Evolutionary conservation across 2,888 invertebrate species (phyloP).

Genomic region (Oligia strigilis): DNA sequence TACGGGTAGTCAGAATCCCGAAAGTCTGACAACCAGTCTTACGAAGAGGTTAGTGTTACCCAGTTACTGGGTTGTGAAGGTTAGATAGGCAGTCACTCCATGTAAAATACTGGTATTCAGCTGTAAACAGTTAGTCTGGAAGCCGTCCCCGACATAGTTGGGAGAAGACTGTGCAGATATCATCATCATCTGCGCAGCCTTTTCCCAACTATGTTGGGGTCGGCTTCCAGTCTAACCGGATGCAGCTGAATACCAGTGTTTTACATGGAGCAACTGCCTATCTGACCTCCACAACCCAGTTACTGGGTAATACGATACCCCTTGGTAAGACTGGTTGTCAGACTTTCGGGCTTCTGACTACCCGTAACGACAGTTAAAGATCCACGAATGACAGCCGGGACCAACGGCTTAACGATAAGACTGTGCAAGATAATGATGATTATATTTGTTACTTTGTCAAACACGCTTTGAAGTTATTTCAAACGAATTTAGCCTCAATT

Average conservation of each 20-base stretch:
- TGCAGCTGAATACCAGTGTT: too few species aligned
- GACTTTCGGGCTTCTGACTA: too few species aligned
- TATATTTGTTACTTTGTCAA: background rate
- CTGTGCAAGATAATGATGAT: background rate
- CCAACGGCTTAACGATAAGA: too few species aligned
- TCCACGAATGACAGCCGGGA: too few species aligned
- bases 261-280: too few species aligned
- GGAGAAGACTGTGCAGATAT: background rate
- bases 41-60: background rate
- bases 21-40: background rate
- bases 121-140: background rate
- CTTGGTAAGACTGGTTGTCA: too few species aligned
- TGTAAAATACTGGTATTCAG: background rate
- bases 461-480: conserved; percentile 24
- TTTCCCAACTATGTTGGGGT: too few species aligned
- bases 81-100: background rate
- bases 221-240: too few species aligned
- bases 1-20: background rate
- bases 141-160: background rate
- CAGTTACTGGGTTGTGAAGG: background rate
- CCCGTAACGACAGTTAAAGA: too few species aligned
- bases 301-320: too few species aligned
- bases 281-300: too few species aligned
- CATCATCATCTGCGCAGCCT: too few species aligned
- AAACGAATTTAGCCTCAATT: conserved; percentile 38